These are phyloP conservation scores for Dryobotodes eremita DNA, from an alignment of 2,888 invertebrate species.

Conservation along the genomic window DNA sequence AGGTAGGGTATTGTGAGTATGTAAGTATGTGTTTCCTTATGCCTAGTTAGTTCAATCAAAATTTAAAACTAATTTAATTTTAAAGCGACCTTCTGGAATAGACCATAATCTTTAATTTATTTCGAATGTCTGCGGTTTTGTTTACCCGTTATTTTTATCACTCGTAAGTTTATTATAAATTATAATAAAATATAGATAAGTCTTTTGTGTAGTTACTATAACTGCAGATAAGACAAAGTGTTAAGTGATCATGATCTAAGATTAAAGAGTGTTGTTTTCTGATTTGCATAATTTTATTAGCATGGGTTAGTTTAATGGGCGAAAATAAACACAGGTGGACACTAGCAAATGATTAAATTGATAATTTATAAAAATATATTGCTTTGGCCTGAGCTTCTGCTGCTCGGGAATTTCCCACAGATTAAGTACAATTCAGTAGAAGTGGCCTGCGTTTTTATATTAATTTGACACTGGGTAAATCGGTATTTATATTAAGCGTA, in stretches of 20 bases:
- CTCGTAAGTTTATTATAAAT: constrained; percentile 3
- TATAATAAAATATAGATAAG: constrained; percentile 3
- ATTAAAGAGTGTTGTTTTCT: not conserved
- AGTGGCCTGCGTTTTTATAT: no score
- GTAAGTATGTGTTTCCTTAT: no score
- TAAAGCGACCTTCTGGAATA: no score
- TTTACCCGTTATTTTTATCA: constrained; percentile 12
- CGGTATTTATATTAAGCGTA: not conserved
- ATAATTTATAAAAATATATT: not conserved
- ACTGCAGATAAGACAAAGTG: constrained; percentile 21
- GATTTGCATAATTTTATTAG: constrained; percentile 42
- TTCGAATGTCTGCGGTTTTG: not conserved
- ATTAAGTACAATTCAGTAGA: no score
- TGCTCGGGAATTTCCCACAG: not conserved
- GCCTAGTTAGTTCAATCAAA: no score
- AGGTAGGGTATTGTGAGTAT: not conserved
- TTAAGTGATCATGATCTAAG: constrained; percentile 33
- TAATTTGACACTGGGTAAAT: no score
- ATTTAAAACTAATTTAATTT: no score
- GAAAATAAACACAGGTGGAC: not conserved
- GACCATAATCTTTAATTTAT: not conserved
- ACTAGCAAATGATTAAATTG: not conserved
- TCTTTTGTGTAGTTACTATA: constrained; percentile 30
- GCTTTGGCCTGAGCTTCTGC: not conserved
- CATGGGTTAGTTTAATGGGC: not conserved